phyloP scores from a whole-genome alignment of 2,888 invertebrate species.

The Rotaria macrura region DNA sequence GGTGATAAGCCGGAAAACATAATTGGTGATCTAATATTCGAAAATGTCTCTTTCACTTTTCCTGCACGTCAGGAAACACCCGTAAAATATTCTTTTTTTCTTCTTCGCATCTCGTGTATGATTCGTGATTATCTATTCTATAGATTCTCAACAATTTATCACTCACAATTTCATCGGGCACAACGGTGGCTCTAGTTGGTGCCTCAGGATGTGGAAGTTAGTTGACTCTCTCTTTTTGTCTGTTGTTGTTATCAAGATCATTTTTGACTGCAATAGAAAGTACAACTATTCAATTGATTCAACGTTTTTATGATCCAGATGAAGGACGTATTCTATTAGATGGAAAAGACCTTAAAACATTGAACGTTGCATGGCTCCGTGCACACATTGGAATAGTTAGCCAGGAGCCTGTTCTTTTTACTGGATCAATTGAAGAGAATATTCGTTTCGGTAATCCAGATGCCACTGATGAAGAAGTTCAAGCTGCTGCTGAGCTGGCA shows the following conservation, averaged over 20 bases:
- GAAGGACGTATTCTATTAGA: slow-evolving; percentile 39
- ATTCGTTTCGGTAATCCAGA: slow-evolving; percentile 69
- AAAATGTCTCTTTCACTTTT: slow-evolving; percentile 48
- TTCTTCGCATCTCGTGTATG: slow-evolving; percentile 37
- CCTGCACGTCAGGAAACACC: slow-evolving; percentile 42
- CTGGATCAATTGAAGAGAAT: slow-evolving; percentile 74
- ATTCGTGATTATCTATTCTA: slow-evolving; percentile 38
- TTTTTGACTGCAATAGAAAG: background rate
- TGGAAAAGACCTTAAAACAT: slow-evolving; percentile 56
- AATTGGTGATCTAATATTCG: slow-evolving; percentile 43
- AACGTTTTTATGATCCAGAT: slow-evolving; percentile 33
- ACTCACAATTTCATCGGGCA: slow-evolving; percentile 36
- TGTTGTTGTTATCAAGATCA: background rate
- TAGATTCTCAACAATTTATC: slow-evolving; percentile 45
- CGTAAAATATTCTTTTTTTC: background rate
- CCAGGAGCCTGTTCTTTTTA: slow-evolving; percentile 81
- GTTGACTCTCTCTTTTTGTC: background rate
- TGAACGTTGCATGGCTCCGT: slow-evolving; percentile 62
- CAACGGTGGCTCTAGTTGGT: slow-evolving; percentile 33
- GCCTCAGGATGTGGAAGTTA: slow-evolving; percentile 32
- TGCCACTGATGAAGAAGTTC: slow-evolving; percentile 26
- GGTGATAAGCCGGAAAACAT: slow-evolving; percentile 11
- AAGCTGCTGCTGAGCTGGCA: slow-evolving; percentile 39
- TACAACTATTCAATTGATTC: slow-evolving; percentile 26
- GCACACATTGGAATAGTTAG: slow-evolving; percentile 76